Percentiles rank a stretch among this genome's conserved stretches.
These are phyloP conservation scores for Nomada ferruginata DNA, from an alignment of 2,888 invertebrate species.

Conservation along the genomic window DNA sequence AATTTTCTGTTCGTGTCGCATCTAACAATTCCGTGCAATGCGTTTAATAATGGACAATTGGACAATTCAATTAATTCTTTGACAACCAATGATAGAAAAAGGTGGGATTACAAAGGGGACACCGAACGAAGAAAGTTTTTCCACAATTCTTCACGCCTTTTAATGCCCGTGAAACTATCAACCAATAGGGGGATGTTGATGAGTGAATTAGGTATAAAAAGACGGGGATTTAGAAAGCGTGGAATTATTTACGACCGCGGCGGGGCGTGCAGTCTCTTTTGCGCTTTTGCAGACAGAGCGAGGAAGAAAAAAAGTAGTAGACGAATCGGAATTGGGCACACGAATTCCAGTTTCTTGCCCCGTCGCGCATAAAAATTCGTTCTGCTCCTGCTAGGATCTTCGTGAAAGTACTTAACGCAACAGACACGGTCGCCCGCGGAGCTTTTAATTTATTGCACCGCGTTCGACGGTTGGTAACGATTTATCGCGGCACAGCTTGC, in stretches of 20 bases:
- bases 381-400: constrained; percentile 9
- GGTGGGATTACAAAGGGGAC: neutral
- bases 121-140: constrained; percentile 36
- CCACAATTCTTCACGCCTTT: constrained; percentile 34
- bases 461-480: neutral
- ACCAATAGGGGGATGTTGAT: constrained; percentile 37
- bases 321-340: constrained; percentile 38
- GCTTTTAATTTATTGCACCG: neutral
- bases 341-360: constrained; percentile 44
- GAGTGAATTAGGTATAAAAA: constrained; percentile 52
- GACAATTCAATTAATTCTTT: neutral
- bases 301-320: neutral
- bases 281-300: constrained; percentile 31
- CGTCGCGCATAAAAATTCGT: constrained; percentile 32
- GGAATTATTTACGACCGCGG: constrained; percentile 52
- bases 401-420: constrained; percentile 32
- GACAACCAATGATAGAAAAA: neutral
- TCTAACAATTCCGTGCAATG: too few relatives aligned
- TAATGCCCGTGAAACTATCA: constrained; percentile 34
- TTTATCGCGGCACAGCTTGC: neutral
- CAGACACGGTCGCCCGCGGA: neutral
- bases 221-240: constrained; percentile 68
- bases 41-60: neutral
- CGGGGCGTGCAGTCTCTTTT: constrained; percentile 34
- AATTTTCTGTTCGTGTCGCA: too few relatives aligned